A percentile compares a stretch with the other conserved stretches of the same genome.
These are phyloP conservation scores for Chelmon rostratus DNA, from an alignment of 2,797 vertebrate genomes.

Conservation along the genomic window DNA sequence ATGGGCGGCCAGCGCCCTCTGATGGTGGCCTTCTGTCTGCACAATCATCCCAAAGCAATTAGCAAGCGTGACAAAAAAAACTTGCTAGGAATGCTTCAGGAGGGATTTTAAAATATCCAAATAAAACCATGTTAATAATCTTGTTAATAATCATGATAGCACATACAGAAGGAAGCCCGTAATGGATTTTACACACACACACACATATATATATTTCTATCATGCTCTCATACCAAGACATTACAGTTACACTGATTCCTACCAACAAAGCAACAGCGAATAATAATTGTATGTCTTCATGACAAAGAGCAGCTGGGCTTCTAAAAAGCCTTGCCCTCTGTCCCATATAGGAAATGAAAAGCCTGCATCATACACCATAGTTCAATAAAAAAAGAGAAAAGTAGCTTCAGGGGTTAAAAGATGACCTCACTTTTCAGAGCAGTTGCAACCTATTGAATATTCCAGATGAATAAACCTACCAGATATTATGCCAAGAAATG, in stretches of 20 bases:
- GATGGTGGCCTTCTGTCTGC: slow-evolving; percentile 37
- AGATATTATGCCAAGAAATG: background rate
- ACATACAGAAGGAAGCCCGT: background rate
- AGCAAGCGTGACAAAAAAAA: too few species aligned
- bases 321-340: slow-evolving; percentile 11
- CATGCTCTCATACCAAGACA: background rate
- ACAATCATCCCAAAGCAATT: background rate
- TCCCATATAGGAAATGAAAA: slow-evolving; percentile 9
- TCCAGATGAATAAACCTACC: background rate
- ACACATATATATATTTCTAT: too few species aligned
- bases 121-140: background rate
- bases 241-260: too few species aligned
- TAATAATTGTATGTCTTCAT: background rate
- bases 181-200: background rate
- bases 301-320: background rate
- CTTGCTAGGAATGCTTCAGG: too few species aligned
- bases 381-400: slow-evolving; percentile 4
- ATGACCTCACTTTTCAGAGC: background rate
- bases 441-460: background rate
- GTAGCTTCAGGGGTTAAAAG: slow-evolving; percentile 9
- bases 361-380: background rate
- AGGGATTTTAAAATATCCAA: background rate
- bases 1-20: slow-evolving; percentile 32
- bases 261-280: background rate
- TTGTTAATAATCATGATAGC: background rate